Evolutionary conservation across 1,140 invertebrate species (phyloP).

Genomic region (Drosophila lacteicornis): DNA sequence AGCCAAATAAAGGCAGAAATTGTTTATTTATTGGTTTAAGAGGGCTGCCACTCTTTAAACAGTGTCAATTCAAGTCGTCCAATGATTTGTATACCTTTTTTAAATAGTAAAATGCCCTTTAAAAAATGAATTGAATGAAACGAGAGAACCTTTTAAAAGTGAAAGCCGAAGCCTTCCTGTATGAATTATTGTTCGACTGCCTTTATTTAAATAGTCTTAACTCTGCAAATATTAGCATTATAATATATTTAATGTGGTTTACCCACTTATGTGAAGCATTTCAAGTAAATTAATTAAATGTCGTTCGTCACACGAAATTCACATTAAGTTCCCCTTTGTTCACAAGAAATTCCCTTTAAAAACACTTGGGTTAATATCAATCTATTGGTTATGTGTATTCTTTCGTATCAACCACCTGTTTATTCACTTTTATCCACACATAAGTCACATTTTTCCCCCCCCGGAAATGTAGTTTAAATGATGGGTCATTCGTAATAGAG

Average conservation of each 20-base stretch:
- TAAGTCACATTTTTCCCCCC: not conserved
- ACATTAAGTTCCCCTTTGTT: not conserved
- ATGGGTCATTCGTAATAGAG: conserved; percentile 7
- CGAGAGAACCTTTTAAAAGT: no score
- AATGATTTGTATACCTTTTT: no score
- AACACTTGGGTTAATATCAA: not conserved
- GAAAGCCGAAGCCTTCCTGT: no score
- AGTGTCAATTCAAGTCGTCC: no score
- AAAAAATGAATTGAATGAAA: no score
- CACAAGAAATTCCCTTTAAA: not conserved
- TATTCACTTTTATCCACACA: not conserved
- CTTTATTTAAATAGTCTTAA: not conserved
- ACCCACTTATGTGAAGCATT: not conserved
- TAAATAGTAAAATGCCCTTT: no score
- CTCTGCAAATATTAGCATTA: no score
- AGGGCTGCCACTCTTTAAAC: no score
- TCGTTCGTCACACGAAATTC: not conserved
- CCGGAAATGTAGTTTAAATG: conserved; percentile 4
- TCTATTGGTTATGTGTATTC: not conserved
- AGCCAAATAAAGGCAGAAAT: no score
- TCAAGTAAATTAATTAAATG: not conserved
- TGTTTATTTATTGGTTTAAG: no score
- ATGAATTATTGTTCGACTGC: no score
- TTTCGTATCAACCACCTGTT: not conserved
- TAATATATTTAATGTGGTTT: not conserved